phyloP scores from a whole-genome alignment of 2,888 invertebrate species.

The Capitulum mitella region DNA sequence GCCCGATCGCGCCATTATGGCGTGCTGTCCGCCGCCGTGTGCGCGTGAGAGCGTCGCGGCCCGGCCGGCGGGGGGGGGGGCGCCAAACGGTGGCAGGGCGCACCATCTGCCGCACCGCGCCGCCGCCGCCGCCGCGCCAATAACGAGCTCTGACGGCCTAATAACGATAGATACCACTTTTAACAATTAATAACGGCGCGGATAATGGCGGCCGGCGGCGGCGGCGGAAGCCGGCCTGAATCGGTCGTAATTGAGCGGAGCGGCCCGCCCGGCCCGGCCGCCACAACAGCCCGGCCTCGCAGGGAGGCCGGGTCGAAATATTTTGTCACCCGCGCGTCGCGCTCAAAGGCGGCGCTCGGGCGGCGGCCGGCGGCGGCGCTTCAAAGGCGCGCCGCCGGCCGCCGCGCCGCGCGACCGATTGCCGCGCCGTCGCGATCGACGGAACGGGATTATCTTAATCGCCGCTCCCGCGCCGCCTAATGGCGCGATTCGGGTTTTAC shows the following conservation, averaged over 20 bases:
- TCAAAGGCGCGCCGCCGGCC: conserved; percentile 10
- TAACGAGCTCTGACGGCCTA: conserved; percentile 21
- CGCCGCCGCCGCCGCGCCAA: neutral
- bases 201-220: neutral
- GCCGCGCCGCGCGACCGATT: neutral
- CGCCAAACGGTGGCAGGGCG: too few species aligned
- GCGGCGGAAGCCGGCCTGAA: conserved; percentile 3
- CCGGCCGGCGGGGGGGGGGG: too few species aligned
- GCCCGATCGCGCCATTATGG: too few species aligned
- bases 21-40: too few species aligned
- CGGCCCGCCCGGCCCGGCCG: neutral
- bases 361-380: neutral
- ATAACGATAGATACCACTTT: conserved; percentile 2
- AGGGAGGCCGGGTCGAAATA: too few species aligned
- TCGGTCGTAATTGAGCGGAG: conserved; percentile 3
- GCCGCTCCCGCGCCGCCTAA: neutral
- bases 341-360: neutral
- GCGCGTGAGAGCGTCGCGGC: too few species aligned
- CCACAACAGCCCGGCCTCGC: neutral
- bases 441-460: conserved; percentile 7
- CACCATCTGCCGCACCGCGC: neutral
- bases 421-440: neutral
- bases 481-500: neutral
- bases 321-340: neutral
- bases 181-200: conserved; percentile 11